Conservation (phyloP, 2,113 vertebrate genomes). For the Phalacrocorax aristotelis region DNA sequence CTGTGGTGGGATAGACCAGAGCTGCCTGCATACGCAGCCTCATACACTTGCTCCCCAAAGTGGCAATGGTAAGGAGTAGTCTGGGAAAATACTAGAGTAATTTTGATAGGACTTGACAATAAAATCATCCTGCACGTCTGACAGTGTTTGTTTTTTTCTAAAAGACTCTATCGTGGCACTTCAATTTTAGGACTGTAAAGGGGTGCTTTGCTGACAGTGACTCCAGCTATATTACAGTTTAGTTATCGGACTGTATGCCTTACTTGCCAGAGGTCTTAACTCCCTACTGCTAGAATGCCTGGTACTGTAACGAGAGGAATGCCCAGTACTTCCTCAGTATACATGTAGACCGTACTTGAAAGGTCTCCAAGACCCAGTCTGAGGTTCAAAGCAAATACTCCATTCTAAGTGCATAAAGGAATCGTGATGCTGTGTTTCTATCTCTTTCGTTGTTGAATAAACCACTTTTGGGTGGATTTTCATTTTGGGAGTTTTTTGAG, state of each 20-base stretch:
- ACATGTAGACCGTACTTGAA: neutral
- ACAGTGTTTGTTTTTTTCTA: neutral
- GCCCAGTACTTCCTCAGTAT: neutral
- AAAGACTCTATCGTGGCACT: neutral
- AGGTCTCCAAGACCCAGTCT: neutral
- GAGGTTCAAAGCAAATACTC: neutral
- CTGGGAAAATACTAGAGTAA: neutral
- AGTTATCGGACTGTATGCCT: neutral
- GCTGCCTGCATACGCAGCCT: neutral
- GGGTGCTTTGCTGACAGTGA: neutral
- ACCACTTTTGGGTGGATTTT: neutral
- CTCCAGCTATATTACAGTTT: neutral
- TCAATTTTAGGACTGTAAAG: neutral
- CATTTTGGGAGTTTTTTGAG: neutral
- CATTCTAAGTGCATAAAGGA: neutral
- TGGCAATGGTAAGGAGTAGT: neutral
- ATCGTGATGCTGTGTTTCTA: neutral
- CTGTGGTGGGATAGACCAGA: neutral
- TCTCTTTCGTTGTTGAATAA: neutral
- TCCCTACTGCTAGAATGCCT: neutral
- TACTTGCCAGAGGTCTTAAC: neutral
- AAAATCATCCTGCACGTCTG: neutral
- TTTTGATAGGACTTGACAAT: neutral
- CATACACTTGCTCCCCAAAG: neutral
- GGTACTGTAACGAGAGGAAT: neutral